Conservation (phyloP, 2,888 invertebrate species). For the Neria commutata region DNA sequence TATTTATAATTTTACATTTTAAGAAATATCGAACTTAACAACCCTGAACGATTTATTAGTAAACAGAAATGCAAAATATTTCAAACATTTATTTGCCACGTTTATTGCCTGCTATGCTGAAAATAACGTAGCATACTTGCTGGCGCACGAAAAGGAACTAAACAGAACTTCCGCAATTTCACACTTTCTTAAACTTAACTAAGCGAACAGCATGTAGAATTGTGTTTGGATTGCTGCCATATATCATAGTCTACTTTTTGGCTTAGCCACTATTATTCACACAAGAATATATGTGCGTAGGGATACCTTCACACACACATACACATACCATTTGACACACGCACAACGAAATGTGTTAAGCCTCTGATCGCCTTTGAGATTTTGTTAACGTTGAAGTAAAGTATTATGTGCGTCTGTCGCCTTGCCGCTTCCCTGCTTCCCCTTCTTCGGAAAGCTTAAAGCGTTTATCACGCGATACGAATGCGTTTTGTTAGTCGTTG, state of each 20-base stretch:
- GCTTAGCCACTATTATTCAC: slow-evolving; percentile 11
- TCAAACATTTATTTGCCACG: no score
- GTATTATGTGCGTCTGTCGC: not conserved
- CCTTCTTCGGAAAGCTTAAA: not conserved
- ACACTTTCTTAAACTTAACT: not conserved
- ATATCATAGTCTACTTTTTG: slow-evolving; percentile 18
- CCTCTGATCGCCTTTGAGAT: slow-evolving; percentile 24
- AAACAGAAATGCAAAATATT: no score
- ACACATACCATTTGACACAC: not conserved
- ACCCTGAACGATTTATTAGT: no score
- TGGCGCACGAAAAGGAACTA: not conserved
- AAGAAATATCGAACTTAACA: no score
- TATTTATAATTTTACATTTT: no score
- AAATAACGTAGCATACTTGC: not conserved
- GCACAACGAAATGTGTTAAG: slow-evolving; percentile 20
- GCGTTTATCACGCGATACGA: not conserved
- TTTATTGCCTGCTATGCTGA: no score
- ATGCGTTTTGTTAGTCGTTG: no score
- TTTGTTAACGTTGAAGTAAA: not conserved
- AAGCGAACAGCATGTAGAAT: no score
- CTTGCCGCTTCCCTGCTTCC: not conserved
- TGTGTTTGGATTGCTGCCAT: no score
- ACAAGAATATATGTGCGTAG: not conserved
- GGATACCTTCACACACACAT: slow-evolving; percentile 5
- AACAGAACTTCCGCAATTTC: not conserved